A percentile compares a stretch with the other conserved stretches of the same genome.
Conservation (phyloP, 2,888 invertebrate genomes). For the Latrodectus elegans region DNA sequence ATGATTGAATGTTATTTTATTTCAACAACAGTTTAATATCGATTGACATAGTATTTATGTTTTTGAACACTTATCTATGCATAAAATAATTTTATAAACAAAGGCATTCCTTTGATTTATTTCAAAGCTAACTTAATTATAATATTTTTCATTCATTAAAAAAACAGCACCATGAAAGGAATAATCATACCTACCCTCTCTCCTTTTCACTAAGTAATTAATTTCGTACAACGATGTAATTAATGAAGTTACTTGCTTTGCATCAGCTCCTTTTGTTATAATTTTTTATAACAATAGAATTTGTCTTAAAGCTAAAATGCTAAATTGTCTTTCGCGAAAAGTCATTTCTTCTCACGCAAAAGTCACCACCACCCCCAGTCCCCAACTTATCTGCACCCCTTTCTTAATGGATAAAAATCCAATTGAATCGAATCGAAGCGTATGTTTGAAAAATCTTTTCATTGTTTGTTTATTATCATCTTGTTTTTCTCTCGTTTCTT, state of each 20-base stretch:
- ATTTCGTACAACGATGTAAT: not conserved
- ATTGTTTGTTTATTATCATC: not conserved
- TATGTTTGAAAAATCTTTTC: slow-evolving; percentile 3
- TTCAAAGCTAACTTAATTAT: no score
- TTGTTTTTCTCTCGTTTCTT: slow-evolving; percentile 11
- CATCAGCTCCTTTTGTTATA: not conserved
- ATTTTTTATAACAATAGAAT: not conserved
- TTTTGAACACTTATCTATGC: no score
- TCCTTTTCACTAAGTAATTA: not conserved
- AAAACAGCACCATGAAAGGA: not conserved
- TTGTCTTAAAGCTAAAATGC: not conserved
- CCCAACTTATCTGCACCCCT: no score
- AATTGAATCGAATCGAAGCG: not conserved
- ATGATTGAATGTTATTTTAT: no score
- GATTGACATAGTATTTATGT: no score
- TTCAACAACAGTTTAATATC: no score
- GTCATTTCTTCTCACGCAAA: not conserved
- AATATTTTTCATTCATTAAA: not conserved
- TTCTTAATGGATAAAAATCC: slow-evolving; percentile 4
- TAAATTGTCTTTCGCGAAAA: not conserved
- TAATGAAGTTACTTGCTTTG: not conserved
- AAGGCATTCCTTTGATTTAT: no score
- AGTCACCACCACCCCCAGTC: no score
- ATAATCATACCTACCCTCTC: not conserved
- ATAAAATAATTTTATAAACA: no score